Conservation (phyloP, 37 sponge, comb jelly and placozoan genomes). For the Beroe forskalii region DNA sequence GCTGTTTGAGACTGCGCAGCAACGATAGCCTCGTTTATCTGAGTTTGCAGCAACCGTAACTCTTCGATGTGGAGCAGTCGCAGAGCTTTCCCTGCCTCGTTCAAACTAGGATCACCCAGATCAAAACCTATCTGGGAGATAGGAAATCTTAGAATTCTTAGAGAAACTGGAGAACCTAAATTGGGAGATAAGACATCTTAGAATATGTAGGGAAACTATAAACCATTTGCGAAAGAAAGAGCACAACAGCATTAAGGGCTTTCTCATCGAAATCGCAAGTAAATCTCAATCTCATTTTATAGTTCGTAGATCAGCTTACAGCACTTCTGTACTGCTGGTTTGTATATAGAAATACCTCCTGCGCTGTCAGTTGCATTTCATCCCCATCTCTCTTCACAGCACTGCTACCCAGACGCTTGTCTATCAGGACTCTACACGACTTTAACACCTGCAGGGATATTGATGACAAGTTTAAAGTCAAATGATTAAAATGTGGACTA, state of each 20-base stretch:
- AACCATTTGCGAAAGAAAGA: too few species aligned
- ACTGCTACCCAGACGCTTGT: slow-evolving; percentile 65
- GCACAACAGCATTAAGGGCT: neutral
- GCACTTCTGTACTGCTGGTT: too few species aligned
- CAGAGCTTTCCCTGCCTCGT: slow-evolving; percentile 87
- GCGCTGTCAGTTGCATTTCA: neutral
- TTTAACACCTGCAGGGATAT: slow-evolving; percentile 70
- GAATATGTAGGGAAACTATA: too few species aligned
- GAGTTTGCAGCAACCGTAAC: slow-evolving; percentile 82
- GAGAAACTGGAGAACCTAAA: too few species aligned
- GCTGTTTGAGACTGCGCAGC: slow-evolving; percentile 87
- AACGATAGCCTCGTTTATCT: slow-evolving; percentile 89
- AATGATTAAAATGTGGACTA: too few species aligned
- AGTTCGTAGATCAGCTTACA: too few species aligned
- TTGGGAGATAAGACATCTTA: too few species aligned
- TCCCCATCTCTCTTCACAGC: slow-evolving; percentile 20
- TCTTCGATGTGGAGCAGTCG: slow-evolving; percentile 88
- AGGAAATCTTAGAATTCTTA: too few species aligned
- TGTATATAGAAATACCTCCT: neutral
- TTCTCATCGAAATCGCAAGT: too few species aligned
- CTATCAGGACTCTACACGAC: slow-evolving; percentile 73
- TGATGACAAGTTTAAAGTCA: too few species aligned
- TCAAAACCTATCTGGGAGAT: slow-evolving; percentile 82
- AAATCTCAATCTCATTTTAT: too few species aligned
- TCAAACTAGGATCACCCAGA: slow-evolving; percentile 75